Base-by-base conservation (phyloP, 2,113 vertebrate genomes). In the Heloderma charlesbogerti region DNA sequence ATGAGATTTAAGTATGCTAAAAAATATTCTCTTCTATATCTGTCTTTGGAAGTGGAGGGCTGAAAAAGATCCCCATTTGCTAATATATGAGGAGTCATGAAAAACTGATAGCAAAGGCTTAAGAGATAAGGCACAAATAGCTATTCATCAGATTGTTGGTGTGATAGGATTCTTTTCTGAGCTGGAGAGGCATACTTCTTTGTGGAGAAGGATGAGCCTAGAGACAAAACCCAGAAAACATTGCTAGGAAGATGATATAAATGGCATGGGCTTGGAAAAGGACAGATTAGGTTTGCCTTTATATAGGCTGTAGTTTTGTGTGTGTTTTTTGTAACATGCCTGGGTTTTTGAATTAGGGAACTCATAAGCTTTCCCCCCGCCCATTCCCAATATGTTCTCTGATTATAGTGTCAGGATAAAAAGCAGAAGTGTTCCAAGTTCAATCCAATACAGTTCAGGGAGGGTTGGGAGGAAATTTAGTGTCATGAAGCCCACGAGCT, bases 31-130 rank as follows among this genome's bases (percentile, higher is more conserved):
- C 8, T 75, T 87, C 15, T 45, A 13, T 66, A 37, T 66, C 29
- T 48, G 37, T 88, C 54, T 79, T 78, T 40, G 34, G 91, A 89
- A 91, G 0, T 0, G 84, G 75, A 74, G 69, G 4, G 16, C 88
- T 87, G 27, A 81, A 88, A 93, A 67, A 89, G 29, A 31, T 0
- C n/a, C 63, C 37, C 5, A 31, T 69, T 94, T 92, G 78, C 71
- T 91, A 93, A 92, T 93, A 92, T 80, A 86, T 4, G 45, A 92
- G 90, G 75, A 91, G 81, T 60, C 2, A 84, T 18, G 51, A 85
- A 66, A 91, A 91, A 92, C 15, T 90, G 89, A 93, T 69, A 86
- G 63, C 60, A 94, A 91, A 71, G 18, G 43, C 77, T 77, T 89
- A 89, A 45, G 63, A 94, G 83, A 91, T 69, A 89, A 66, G 89